phyloP scores from a whole-genome alignment of 2,113 vertebrate species.

The Hydrochoerus hydrochaeris region DNA sequence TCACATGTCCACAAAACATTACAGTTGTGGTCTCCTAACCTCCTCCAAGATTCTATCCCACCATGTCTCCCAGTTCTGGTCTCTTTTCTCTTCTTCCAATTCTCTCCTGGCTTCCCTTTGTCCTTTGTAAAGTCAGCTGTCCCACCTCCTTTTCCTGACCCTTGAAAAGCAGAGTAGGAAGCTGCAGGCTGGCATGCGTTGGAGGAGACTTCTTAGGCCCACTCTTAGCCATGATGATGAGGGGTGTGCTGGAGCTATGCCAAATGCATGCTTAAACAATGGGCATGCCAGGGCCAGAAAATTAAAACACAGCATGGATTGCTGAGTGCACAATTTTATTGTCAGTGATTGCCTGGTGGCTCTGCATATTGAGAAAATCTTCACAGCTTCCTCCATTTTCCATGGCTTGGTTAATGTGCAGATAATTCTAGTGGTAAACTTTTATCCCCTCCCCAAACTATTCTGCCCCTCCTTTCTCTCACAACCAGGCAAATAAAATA shows the following conservation, averaged over 20 bases:
- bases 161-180: rapidly evolving
- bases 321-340: constrained; percentile 81
- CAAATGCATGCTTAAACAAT: constrained; percentile 78
- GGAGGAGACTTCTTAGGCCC: constrained; percentile 11
- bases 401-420: constrained; percentile 76
- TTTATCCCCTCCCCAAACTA: constrained; percentile 46
- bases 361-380: constrained; percentile 83
- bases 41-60: neutral
- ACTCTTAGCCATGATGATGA: constrained; percentile 47
- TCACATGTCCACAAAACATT: neutral
- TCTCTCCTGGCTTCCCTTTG: constrained; percentile 34
- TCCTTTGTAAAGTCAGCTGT: neutral
- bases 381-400: constrained; percentile 80
- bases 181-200: neutral
- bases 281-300: constrained; percentile 78
- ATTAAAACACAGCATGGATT: constrained; percentile 82
- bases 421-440: constrained; percentile 79
- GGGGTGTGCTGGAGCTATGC: constrained; percentile 57
- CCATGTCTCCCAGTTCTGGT: neutral
- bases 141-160: constrained; percentile 3
- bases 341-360: constrained; percentile 84
- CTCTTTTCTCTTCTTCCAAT: neutral
- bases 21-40: neutral
- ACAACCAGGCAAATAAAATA: constrained; percentile 25
- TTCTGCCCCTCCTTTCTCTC: neutral